Conservation (phyloP, 2,888 invertebrate species). For the Hyposoter dolosus region DNA sequence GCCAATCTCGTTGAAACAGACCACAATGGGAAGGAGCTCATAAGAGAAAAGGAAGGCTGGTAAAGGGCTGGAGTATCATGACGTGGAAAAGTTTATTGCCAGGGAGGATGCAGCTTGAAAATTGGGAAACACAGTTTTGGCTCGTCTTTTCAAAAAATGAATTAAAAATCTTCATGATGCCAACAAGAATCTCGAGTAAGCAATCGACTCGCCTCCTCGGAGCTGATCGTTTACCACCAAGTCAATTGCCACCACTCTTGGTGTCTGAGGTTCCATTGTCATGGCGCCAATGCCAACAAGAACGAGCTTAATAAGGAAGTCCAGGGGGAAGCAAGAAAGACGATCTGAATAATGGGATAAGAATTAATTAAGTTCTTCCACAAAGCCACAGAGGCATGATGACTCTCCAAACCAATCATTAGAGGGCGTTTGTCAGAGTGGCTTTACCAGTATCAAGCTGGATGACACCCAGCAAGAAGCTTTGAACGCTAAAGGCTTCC, state of each 20-base stretch:
- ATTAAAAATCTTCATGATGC: not conserved
- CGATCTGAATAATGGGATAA: conserved; percentile 10
- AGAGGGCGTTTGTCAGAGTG: no score
- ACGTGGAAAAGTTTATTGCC: not conserved
- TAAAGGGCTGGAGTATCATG: not conserved
- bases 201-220: not conserved
- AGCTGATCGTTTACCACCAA: not conserved
- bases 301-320: conserved; percentile 7
- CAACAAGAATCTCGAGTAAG: not conserved
- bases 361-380: conserved; percentile 38
- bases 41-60: not conserved
- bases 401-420: conserved; percentile 23
- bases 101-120: not conserved
- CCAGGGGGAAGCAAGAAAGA: not conserved
- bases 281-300: conserved; percentile 21
- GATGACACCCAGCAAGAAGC: conserved; percentile 2
- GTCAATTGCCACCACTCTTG: not conserved
- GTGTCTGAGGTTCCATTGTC: not conserved
- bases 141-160: not conserved
- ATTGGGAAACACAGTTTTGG: not conserved
- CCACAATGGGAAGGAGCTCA: not conserved
- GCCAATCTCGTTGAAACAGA: conserved; percentile 13
- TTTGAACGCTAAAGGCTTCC: conserved; percentile 1
- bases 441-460: not conserved
- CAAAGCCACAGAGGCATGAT: conserved; percentile 38